A percentile compares a stretch with the other conserved stretches of the same genome.
Conservation (phyloP, 2,797 vertebrate genomes). For the Ptychadena robeensis region DNA sequence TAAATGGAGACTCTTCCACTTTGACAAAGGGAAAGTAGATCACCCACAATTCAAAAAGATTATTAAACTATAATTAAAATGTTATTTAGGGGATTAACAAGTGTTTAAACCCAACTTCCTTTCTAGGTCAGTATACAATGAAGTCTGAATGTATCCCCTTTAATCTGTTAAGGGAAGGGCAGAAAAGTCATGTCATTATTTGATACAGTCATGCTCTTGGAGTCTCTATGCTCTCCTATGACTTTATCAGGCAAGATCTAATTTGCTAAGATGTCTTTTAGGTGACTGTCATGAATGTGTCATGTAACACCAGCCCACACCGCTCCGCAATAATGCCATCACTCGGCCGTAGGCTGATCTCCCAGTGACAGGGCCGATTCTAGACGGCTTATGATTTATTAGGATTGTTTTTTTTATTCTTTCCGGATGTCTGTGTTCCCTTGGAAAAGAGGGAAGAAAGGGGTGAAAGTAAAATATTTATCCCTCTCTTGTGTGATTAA, state of each 20-base stretch:
- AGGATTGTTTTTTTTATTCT: background rate
- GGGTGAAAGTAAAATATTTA: constrained; percentile 61
- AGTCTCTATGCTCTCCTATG: background rate
- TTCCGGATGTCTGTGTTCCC: constrained; percentile 15
- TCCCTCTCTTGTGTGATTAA: constrained; percentile 43
- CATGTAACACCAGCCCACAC: constrained; percentile 9
- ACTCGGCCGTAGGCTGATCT: constrained; percentile 1
- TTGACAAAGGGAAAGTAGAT: no score
- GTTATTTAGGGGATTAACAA: no score
- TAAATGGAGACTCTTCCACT: no score
- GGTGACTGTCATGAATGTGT: background rate
- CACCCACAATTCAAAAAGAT: no score
- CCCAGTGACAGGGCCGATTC: background rate
- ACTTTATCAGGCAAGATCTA: background rate
- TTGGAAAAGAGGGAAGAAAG: background rate
- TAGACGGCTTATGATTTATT: constrained; percentile 23
- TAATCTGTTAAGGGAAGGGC: no score
- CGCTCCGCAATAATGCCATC: background rate
- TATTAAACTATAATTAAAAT: no score
- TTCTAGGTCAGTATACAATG: background rate
- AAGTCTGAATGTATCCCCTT: background rate
- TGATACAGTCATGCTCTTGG: background rate
- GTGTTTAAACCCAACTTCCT: no score
- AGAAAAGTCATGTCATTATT: background rate
- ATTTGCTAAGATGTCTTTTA: background rate